Evolutionary conservation across 1,140 invertebrate species (phyloP), one percentile per base, ranked within the genome.

Genomic region (Drosophila nannoptera): DNA sequence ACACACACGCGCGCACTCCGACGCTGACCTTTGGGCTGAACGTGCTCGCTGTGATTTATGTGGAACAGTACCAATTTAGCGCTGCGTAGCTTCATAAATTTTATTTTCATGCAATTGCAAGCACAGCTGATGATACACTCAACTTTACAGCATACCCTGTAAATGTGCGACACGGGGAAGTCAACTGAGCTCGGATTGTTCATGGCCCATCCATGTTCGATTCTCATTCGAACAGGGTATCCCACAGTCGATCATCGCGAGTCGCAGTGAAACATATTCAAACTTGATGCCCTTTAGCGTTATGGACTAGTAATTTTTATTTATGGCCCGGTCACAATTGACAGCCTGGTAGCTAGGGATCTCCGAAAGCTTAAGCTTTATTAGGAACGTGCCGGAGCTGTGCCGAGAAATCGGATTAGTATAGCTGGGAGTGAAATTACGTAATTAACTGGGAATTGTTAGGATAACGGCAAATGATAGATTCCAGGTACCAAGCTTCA

Each of bases 21-120:
- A 22, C 22, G 59, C 29, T 61, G 66, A 69, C 66, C 66, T 69
- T 63, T 69, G 60, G 50, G 43, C 22, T 42, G 31, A 31, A 14
- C 53, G 45, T 14, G 32, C 63, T 73, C 60, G 33, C 22, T 69
- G 64, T 83, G 78, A 83, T 83, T 83, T 83, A 84, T 84, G 78
- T 84, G 66, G 75, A 59, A 69, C 80, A 73, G 69, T 83, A 76
- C 65, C 78, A 84, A 84, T 83, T 83, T 78, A 50, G 67, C 78
- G 48, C 61, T 74, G 72, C 68, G 80, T 78, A 69, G 80, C 80
- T 83, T 84, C 78, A 83, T 83, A 83, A 83, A 84, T 83, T 83
- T 84, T 83, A 83, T 83, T 84, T 78, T 78, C 78, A 74, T 76
- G 80, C 78, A 84, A 83, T 83, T 83, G 78, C 73, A 69, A 75